phyloP scores from a whole-genome alignment of 1,140 invertebrate genomes.

The Proctacanthus coquilletti region DNA sequence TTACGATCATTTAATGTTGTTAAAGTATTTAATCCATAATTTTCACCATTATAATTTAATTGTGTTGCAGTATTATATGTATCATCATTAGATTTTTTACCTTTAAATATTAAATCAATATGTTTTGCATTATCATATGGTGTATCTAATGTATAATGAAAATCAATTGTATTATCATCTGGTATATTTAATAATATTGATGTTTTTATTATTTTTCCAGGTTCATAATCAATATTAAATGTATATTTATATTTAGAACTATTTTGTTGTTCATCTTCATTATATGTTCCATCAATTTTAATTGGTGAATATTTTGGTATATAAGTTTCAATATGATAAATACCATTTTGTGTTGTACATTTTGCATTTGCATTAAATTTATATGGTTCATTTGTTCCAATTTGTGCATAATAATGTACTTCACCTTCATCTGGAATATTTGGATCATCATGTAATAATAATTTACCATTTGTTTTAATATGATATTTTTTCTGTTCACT shows the following conservation, averaged over 20 bases:
- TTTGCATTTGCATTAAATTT: background rate
- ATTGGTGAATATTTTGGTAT: background rate
- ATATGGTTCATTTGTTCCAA: background rate
- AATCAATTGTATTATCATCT: background rate
- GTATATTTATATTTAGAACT: background rate
- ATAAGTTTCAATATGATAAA: background rate
- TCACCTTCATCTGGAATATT: background rate
- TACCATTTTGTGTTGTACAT: background rate
- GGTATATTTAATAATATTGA: no score
- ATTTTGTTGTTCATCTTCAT: background rate
- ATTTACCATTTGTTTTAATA: conserved; percentile 18
- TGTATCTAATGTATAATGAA: conserved; percentile 22
- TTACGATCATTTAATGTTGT: conserved; percentile 9
- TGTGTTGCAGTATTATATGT: conserved; percentile 29
- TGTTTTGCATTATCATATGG: conserved; percentile 38
- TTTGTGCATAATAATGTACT: background rate
- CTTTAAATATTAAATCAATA: conserved; percentile 35
- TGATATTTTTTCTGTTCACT: conserved; percentile 33
- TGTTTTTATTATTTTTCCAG: no score
- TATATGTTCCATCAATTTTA: background rate
- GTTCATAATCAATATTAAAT: background rate
- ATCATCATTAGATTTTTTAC: conserved; percentile 34
- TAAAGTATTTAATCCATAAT: conserved; percentile 33
- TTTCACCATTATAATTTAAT: conserved; percentile 32
- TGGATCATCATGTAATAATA: background rate